These are phyloP conservation scores for Thermophis baileyi DNA, from an alignment of 2,113 vertebrate species.

Conservation along the genomic window DNA sequence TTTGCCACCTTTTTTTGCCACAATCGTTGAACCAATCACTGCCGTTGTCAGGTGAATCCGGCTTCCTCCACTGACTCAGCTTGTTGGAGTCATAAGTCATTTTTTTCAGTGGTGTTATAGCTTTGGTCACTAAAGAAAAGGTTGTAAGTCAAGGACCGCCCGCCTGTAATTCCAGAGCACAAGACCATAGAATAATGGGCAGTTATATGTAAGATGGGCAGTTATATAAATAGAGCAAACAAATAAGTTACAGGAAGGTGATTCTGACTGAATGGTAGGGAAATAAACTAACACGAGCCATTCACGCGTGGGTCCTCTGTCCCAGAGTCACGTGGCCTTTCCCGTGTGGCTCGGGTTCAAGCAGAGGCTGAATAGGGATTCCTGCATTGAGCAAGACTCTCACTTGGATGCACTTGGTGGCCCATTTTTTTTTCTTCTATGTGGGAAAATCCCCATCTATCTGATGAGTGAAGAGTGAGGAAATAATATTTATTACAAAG, in stretches of 20 bases:
- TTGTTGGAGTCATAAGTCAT: neutral
- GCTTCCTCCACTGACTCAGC: neutral
- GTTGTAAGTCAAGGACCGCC: neutral
- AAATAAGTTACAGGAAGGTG: neutral
- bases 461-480: neutral
- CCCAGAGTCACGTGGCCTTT: neutral
- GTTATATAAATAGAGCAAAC: neutral
- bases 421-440: neutral
- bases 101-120: neutral
- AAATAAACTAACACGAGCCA: too few relatives aligned
- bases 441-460: neutral
- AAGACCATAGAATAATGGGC: neutral
- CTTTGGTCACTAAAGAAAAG: neutral
- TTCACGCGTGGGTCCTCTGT: neutral
- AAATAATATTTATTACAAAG: neutral
- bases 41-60: neutral
- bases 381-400: neutral
- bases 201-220: neutral
- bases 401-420: neutral
- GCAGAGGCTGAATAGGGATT: neutral
- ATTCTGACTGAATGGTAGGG: neutral
- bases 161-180: neutral
- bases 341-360: neutral
- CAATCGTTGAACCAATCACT: neutral
- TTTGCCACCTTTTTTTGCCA: neutral